Conservation (phyloP, 2,888 invertebrate species). For the Protophormia terraenovae region DNA sequence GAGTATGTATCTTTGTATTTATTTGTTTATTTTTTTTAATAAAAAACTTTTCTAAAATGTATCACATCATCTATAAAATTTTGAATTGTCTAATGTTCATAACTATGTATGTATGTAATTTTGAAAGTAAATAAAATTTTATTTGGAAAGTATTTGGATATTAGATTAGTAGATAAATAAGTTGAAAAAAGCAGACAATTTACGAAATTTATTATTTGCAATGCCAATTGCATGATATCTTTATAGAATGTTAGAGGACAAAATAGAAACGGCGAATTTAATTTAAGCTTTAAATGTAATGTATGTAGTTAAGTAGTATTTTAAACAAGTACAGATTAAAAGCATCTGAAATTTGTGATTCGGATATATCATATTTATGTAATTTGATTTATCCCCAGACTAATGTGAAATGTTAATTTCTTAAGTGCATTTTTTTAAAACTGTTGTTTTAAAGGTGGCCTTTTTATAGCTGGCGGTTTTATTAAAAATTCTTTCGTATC, state of each 20-base stretch:
- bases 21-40: too few species aligned
- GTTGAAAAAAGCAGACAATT: too few species aligned
- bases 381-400: background rate
- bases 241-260: background rate
- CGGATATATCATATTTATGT: background rate
- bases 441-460: conserved; percentile 69
- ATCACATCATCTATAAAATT: background rate
- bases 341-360: background rate
- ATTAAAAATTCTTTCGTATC: background rate
- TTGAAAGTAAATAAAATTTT: too few species aligned
- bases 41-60: too few species aligned
- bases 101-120: background rate
- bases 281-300: background rate
- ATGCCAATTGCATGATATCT: background rate
- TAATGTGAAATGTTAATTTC: conserved; percentile 70
- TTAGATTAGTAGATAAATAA: background rate
- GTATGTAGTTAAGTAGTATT: too few species aligned
- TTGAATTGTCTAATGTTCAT: background rate
- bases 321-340: background rate
- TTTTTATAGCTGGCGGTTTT: conserved; percentile 34
- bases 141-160: too few species aligned
- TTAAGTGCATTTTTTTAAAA: conserved; percentile 73
- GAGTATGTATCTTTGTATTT: too few species aligned
- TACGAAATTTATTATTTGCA: background rate
- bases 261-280: background rate